These are phyloP conservation scores for Drosophila varians DNA, from an alignment of 1,140 invertebrate genomes.

Conservation along the genomic window DNA sequence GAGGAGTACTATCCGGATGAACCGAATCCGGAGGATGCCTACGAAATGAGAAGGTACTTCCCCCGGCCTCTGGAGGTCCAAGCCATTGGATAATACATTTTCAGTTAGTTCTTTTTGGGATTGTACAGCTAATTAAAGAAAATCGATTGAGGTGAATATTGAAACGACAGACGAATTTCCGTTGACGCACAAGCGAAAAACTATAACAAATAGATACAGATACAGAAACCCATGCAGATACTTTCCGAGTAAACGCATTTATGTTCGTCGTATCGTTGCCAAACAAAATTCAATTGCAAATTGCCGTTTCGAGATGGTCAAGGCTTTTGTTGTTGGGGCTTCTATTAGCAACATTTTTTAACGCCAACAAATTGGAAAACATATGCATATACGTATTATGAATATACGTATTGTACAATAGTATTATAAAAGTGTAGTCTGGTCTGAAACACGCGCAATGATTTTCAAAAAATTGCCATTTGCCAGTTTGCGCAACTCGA, in stretches of 20 bases:
- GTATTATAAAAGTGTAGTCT: slow-evolving; percentile 24
- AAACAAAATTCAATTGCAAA: slow-evolving; percentile 60
- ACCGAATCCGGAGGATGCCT: slow-evolving; percentile 49
- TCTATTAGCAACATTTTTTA: slow-evolving; percentile 52
- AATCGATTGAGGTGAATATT: slow-evolving; percentile 53
- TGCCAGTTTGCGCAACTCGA: slow-evolving; percentile 58
- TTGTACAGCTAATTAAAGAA: slow-evolving; percentile 56
- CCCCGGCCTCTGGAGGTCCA: background rate
- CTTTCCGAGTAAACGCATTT: slow-evolving; percentile 42
- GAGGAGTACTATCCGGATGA: slow-evolving; percentile 50
- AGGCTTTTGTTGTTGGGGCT: slow-evolving; percentile 51
- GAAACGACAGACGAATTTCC: slow-evolving; percentile 56
- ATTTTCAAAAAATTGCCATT: slow-evolving; percentile 26
- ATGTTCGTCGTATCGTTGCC: slow-evolving; percentile 43
- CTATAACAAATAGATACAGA: slow-evolving; percentile 13
- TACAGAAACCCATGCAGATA: slow-evolving; percentile 11
- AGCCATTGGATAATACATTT: background rate
- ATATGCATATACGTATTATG: background rate
- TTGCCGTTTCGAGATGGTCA: slow-evolving; percentile 56
- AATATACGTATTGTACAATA: background rate
- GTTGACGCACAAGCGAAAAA: slow-evolving; percentile 68
- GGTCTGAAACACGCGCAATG: slow-evolving; percentile 49
- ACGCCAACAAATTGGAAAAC: slow-evolving; percentile 33
- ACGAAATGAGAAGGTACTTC: slow-evolving; percentile 48
- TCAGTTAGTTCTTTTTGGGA: slow-evolving; percentile 1